Evolutionary conservation across 2,888 invertebrate genomes (phyloP).

Genomic region (Amphipoea oculea): DNA sequence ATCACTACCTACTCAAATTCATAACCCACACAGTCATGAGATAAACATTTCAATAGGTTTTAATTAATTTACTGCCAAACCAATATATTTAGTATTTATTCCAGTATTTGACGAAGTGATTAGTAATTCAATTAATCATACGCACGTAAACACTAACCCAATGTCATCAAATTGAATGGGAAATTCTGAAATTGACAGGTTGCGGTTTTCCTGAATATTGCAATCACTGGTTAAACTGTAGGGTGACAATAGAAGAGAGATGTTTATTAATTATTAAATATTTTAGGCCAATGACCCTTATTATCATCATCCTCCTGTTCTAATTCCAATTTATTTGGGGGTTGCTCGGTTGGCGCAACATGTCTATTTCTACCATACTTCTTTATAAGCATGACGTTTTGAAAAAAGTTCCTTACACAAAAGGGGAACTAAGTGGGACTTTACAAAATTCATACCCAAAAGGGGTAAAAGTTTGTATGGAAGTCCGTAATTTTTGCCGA

Average conservation of each 20-base stretch:
- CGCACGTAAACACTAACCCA: slow-evolving; percentile 1
- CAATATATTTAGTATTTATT: slow-evolving; percentile 11
- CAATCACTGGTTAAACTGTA: not conserved
- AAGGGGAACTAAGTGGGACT: not conserved
- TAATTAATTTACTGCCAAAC: slow-evolving; percentile 16
- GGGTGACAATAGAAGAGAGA: not conserved
- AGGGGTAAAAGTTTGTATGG: not conserved
- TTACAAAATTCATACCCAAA: not conserved
- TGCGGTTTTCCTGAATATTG: slow-evolving; percentile 39
- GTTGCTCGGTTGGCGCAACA: not conserved
- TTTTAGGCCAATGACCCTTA: not conserved
- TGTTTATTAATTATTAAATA: not conserved
- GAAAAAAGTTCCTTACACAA: not conserved
- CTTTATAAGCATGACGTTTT: too few species aligned
- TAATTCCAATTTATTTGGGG: not conserved
- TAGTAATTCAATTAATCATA: slow-evolving; percentile 27
- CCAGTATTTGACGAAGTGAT: slow-evolving; percentile 7
- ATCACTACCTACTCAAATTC: not conserved
- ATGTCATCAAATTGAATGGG: slow-evolving; percentile 13
- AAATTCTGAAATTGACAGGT: slow-evolving; percentile 29
- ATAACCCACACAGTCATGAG: not conserved
- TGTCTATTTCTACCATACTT: not conserved
- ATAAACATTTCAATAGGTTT: not conserved
- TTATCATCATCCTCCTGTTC: not conserved
- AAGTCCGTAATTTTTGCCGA: not conserved